phyloP scores from a whole-genome alignment of 2,888 invertebrate genomes.

The Harmothoe impar region DNA sequence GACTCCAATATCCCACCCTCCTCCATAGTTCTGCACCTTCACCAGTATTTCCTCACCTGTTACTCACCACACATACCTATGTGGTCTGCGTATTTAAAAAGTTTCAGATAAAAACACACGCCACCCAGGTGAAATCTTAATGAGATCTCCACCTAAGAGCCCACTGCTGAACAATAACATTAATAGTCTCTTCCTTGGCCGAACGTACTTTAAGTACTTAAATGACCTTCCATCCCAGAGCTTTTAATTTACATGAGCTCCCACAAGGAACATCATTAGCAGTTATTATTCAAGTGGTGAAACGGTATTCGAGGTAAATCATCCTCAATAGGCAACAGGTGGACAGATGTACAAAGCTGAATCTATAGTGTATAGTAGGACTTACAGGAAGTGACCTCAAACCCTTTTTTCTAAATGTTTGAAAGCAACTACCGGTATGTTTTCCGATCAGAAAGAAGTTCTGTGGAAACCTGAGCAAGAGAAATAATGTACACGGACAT shows the following conservation, averaged over 20 bases:
- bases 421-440: too few relatives aligned
- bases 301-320: neutral
- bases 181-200: neutral
- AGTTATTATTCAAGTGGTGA: neutral
- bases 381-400: too few relatives aligned
- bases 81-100: neutral
- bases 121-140: neutral
- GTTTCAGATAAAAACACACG: neutral
- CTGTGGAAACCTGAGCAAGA: too few relatives aligned
- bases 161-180: neutral
- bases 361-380: too few relatives aligned
- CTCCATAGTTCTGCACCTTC: too few relatives aligned
- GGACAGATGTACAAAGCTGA: too few relatives aligned
- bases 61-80: neutral
- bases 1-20: too few relatives aligned
- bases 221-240: neutral
- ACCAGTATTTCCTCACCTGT: neutral
- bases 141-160: neutral
- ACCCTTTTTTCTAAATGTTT: too few relatives aligned
- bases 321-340: too few relatives aligned
- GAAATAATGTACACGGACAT: too few relatives aligned
- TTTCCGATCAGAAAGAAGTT: too few relatives aligned
- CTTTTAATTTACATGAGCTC: neutral
- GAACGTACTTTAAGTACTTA: neutral
- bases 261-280: neutral